Evolutionary conservation across 2,113 vertebrate genomes (phyloP), one percentile per base, ranked within the genome.

Genomic region (Serinus canaria): DNA sequence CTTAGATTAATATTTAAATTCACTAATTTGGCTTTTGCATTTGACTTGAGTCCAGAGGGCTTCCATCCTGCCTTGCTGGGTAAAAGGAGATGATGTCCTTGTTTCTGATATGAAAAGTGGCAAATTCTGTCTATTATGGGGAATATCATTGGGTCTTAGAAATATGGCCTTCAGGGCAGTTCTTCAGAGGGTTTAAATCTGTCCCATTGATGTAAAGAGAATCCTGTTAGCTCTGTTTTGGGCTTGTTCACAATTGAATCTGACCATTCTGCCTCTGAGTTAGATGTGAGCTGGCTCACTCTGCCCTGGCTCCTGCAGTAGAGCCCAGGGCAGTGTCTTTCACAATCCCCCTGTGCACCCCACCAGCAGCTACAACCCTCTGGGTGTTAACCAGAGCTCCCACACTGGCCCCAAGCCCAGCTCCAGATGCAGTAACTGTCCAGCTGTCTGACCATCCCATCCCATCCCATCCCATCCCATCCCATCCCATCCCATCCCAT

Each of bases 341-440:
- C 28, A 21, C 2, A 1, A 60, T 13, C 1, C 14, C 8, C 3
- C 11, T 13, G 1, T 3, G 7, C 24, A 62, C 13, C 20, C 20
- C 60, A 56, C 47, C 44, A 11, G 18, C 24, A 82, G 11, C 6
- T 24, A 41, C n/a, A 66, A 13, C 22, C 3, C 41, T 35, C 50
- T 28, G 62, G 53, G 50, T 15, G 50, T 52, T 52, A 28, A 52
- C 50, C 50, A 28, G 15, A 55, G 39, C 46, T 80, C 43, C 19
- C 30, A 31, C 0, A 0, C 27, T 4, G 27, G 15, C 43, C 37
- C 27, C 0, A 1, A 2, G 31, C 53, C 44, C 37, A 56, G 39
- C 9, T 11, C 11, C 1, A 3, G 16, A 25, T 20, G 15, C 31
- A 67, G 11, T 41, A 60, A 41, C 41, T 39, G 47, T 66, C 8